Base-by-base conservation (phyloP, 2,113 vertebrate species). In the Trematomus loennbergii region DNA sequence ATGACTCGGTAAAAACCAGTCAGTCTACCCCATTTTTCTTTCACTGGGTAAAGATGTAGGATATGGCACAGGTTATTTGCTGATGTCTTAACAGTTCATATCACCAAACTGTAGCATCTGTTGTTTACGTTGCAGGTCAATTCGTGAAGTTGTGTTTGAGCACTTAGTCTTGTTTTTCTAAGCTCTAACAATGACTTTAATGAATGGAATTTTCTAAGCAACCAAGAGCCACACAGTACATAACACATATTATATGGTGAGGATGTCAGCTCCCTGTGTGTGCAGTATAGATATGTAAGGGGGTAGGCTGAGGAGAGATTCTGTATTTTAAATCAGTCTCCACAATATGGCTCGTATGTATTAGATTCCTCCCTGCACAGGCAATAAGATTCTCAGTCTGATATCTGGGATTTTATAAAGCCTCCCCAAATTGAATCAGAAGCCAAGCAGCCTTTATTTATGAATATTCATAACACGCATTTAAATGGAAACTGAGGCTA, bases 381-480 rank as follows among this genome's bases (percentile, higher is more conserved):
- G 84, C 79, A 83, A 85, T 81, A 54, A 48, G 84, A 91, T 88
- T 66, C 64, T 79, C 55, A 68, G 13, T 74, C 66, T 83, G 82
- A 92, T 92, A 89, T 83, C 72, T 54, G 45, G 67, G 63, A 73
- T 72, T 79, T 74, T 87, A 79, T 87, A 88, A 89, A 85, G 62
- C 58, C 78, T 78, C 70, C 33, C 48, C 45, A 82, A 80, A 91
- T 84, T 87, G 72, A 91, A 89, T 90, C 82, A 79, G 75, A 89
- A 88, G 82, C 54, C 75, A 79, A 45, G 75, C 78, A 65, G 79
- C 79, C 78, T 80, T 73, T 68, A 82, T 86, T 86, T 81, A 91
- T 92, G 88, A 93, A 94, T 94, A 94, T 94, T 90, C 88, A 92
- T 92, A 69, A 78, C 60, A 16, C 29, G 76, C 53, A 86, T 88